phyloP scores from a whole-genome alignment of 2,797 vertebrate genomes.

The Scomberomorus guttatus region DNA sequence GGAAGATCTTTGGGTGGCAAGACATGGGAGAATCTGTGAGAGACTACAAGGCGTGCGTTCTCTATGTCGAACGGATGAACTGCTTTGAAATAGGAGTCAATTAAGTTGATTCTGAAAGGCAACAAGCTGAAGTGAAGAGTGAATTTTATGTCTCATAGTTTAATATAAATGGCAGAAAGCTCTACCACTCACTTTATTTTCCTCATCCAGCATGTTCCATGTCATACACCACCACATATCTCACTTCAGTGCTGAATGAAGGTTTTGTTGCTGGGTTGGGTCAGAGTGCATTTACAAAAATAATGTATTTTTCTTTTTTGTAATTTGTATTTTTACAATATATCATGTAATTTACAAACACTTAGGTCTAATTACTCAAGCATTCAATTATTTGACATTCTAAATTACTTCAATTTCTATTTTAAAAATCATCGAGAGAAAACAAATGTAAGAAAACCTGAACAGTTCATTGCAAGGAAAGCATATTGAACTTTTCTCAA shows the following conservation, averaged over 20 bases:
- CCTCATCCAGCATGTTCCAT: constrained; percentile 9
- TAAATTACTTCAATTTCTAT: background rate
- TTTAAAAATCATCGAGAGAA: background rate
- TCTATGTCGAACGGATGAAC: constrained; percentile 22
- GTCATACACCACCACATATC: constrained; percentile 7
- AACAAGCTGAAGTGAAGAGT: constrained; percentile 7
- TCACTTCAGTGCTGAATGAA: background rate
- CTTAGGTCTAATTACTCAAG: background rate
- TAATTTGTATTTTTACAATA: background rate
- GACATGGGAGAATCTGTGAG: constrained; percentile 27
- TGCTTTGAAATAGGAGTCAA: constrained; percentile 43
- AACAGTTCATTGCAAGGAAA: background rate
- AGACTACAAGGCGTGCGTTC: constrained; percentile 24
- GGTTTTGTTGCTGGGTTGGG: background rate
- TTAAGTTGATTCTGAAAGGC: constrained; percentile 37
- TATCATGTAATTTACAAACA: background rate
- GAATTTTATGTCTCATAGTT: constrained; percentile 7
- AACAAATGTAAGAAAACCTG: background rate
- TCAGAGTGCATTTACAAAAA: background rate
- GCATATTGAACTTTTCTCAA: background rate
- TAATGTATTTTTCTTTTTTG: background rate
- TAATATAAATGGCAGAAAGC: constrained; percentile 25
- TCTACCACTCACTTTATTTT: constrained; percentile 19
- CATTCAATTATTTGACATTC: background rate
- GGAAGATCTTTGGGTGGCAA: constrained; percentile 36